Evolutionary conservation across 1,140 invertebrate species (phyloP).

Genomic region (Geopemphigus sp.): DNA sequence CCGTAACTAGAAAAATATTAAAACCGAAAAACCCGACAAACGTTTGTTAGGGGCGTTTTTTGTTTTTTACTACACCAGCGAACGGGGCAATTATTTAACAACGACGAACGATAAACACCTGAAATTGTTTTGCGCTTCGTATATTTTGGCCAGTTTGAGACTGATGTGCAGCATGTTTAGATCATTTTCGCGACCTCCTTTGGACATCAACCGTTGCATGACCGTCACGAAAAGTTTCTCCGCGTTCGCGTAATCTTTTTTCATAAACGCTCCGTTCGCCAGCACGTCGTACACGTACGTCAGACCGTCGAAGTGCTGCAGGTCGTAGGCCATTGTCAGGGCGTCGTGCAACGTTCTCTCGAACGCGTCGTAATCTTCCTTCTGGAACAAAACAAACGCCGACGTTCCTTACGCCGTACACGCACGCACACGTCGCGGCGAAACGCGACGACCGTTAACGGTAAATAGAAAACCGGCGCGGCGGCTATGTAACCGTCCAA

Average conservation of each 20-base stretch:
- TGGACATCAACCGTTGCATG: conserved; percentile 70
- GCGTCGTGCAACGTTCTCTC: conserved; percentile 82
- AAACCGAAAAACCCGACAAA: too few relatives aligned
- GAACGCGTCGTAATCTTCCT: conserved; percentile 73
- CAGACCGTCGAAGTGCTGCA: conserved; percentile 70
- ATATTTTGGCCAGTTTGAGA: conserved; percentile 71
- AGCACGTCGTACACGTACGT: conserved; percentile 87
- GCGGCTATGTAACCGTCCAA: too few relatives aligned
- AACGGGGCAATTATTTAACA: too few relatives aligned
- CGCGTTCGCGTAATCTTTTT: conserved; percentile 74
- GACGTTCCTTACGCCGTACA: too few relatives aligned
- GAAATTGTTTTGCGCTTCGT: conserved; percentile 63
- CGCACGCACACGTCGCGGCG: too few relatives aligned
- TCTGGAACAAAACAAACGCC: conserved; percentile 59
- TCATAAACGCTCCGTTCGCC: conserved; percentile 82
- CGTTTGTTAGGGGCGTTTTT: too few relatives aligned
- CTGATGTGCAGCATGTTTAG: conserved; percentile 74
- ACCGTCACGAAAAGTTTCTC: conserved; percentile 79
- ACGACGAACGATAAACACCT: conserved; percentile 58
- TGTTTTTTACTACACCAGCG: too few relatives aligned
- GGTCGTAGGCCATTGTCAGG: conserved; percentile 76
- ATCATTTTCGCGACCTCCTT: conserved; percentile 70
- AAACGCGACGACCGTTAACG: too few relatives aligned
- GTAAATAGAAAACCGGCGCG: too few relatives aligned
- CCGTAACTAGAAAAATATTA: too few relatives aligned